phyloP scores from a whole-genome alignment of 2,113 vertebrate genomes.

The Indicator maculatus region DNA sequence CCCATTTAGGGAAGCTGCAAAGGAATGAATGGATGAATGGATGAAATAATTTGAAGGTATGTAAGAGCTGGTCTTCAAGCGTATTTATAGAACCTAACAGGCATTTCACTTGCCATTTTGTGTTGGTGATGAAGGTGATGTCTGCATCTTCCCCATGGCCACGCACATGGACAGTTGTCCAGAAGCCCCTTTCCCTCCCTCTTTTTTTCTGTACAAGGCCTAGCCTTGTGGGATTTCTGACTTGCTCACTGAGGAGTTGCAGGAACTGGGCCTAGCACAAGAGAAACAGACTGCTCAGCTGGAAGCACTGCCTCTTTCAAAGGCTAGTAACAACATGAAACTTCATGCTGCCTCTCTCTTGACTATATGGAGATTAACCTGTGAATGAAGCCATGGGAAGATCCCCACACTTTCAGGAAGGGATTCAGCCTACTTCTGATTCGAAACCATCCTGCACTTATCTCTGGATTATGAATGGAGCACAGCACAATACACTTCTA shows the following conservation, averaged over 20 bases:
- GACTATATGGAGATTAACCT: neutral
- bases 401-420: neutral
- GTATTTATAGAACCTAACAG: neutral
- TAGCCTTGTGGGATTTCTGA: neutral
- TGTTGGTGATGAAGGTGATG: neutral
- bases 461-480: neutral
- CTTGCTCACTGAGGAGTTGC: neutral
- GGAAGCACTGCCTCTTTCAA: neutral
- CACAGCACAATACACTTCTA: neutral
- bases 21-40: neutral
- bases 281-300: conserved; percentile 23
- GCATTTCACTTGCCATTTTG: fast-evolving
- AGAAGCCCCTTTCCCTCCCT: neutral
- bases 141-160: neutral
- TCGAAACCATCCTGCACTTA: neutral
- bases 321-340: neutral
- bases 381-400: neutral
- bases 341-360: neutral
- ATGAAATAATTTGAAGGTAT: neutral
- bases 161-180: neutral
- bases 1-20: neutral
- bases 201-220: neutral
- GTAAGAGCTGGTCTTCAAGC: neutral
- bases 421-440: neutral
- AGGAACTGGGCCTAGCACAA: neutral